Conservation (phyloP, 1,140 invertebrate species). For the Brachystomella parvula region DNA sequence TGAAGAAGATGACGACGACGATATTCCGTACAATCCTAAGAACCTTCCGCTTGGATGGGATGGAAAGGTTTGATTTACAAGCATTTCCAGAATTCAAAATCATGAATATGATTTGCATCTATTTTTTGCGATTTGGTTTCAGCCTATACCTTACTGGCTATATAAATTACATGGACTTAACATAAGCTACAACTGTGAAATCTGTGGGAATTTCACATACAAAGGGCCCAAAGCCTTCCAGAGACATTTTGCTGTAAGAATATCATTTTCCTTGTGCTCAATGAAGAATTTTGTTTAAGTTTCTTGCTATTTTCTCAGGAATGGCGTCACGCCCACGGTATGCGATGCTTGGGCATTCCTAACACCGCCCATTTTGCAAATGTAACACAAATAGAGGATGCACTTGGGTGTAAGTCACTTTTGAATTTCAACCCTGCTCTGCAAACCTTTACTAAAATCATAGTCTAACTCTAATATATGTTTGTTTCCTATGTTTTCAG, state of each 20-base stretch:
- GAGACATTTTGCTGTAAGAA: constrained; percentile 81
- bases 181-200: constrained; percentile 98
- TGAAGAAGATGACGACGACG: constrained; percentile 83
- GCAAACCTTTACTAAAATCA: neutral
- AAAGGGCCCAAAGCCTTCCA: constrained; percentile 99
- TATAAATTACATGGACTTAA: constrained; percentile 99
- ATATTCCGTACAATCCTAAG: constrained; percentile 98
- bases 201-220: constrained; percentile 99
- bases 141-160: constrained; percentile 97
- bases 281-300: constrained; percentile 5
- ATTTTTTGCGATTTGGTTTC: no score
- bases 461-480: neutral
- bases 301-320: constrained; percentile 51
- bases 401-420: constrained; percentile 66
- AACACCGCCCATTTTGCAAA: constrained; percentile 99
- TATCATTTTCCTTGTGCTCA: constrained; percentile 33
- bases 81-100: constrained; percentile 4
- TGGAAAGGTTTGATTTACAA: constrained; percentile 67
- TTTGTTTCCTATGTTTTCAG: constrained; percentile 46
- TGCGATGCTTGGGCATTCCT: constrained; percentile 96
- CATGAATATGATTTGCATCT: constrained; percentile 38
- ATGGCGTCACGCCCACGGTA: constrained; percentile 98
- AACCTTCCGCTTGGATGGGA: constrained; percentile 99
- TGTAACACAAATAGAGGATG: constrained; percentile 98
- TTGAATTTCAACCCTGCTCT: no score